Evolutionary conservation across 2,113 vertebrate species (phyloP), one percentile per base, ranked within the genome.

Genomic region (Silurus asotus): DNA sequence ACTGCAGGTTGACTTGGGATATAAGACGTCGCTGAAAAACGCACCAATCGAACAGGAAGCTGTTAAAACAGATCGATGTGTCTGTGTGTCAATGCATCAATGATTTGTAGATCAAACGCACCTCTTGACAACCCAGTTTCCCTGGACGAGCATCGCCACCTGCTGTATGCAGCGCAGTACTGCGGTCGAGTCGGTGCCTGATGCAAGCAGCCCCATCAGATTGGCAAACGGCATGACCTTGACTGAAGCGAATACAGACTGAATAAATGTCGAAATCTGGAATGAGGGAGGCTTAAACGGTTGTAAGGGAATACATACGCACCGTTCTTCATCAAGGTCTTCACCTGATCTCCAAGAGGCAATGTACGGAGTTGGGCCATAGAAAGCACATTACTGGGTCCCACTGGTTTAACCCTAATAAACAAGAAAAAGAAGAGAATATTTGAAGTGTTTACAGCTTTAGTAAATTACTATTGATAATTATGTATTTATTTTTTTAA

Each of bases 81-180:
- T 37, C 37, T 37, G 37, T 37, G 37, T 37, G 37, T 37, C 37
- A 37, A 37, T 37, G 37, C 37, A 37, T 37, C 37, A 37, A 37
- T 37, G 37, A 37, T 37, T 37, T 37, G 37, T 37, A 56, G 19
- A 19, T 13, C 8, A 15, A 20, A 19, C 93, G 83, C 91, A 98
- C 98, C 98, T 99, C 92, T 99, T 99, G 6, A 99, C 97, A 6
- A 99, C 98, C 98, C 98, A 99, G 94, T 98, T 99, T 37, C 98
- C 98, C 92, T 99, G 98, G 83, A 99, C 97, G 85, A 99, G 92
- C 94, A 99, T 96, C 19, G 98, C 97, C 97, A 99, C 98, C 95
- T 99, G 98, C 93, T 99, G 98, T 92, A 99, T 97, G 89, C 98
- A 98, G 82, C 98, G 96, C 89, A 99, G 92, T 88, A 96, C 97